phyloP scores from a whole-genome alignment of 30 jellyfish, hydroid and myxozoan species.

The Hydractinia echinata region DNA sequence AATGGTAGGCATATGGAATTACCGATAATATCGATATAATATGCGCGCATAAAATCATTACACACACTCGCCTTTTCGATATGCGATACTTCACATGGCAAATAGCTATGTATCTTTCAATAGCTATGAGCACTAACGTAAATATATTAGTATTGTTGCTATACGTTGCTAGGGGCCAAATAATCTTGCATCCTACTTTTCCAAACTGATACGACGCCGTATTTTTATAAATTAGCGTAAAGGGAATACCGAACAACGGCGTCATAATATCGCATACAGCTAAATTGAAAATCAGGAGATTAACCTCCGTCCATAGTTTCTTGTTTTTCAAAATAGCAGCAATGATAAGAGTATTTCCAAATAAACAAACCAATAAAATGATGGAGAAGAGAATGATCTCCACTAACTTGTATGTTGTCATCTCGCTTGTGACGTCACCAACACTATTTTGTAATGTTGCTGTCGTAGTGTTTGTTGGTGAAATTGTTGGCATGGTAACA shows the following conservation, averaged over 20 bases:
- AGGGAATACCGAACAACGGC: slow-evolving; percentile 21
- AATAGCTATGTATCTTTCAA: slow-evolving; percentile 32
- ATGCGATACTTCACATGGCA: slow-evolving; percentile 12
- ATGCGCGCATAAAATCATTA: slow-evolving; percentile 3
- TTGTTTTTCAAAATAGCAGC: slow-evolving; percentile 28
- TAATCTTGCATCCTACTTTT: slow-evolving; percentile 5
- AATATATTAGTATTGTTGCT: slow-evolving; percentile 24
- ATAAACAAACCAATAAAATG: not conserved
- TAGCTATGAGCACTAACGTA: slow-evolving; percentile 30
- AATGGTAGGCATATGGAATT: slow-evolving; percentile 33
- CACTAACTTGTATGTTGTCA: not conserved
- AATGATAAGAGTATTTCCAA: slow-evolving; percentile 29
- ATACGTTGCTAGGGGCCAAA: slow-evolving; percentile 43
- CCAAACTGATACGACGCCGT: slow-evolving; percentile 22
- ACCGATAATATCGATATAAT: slow-evolving; percentile 17
- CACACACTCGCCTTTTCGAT: not conserved
- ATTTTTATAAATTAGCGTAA: not conserved
- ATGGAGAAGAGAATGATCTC: slow-evolving; percentile 4
- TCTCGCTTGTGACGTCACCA: too few species aligned
- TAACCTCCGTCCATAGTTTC: slow-evolving; percentile 27
- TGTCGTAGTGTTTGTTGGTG: too few species aligned
- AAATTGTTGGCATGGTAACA: too few species aligned
- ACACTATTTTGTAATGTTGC: too few species aligned
- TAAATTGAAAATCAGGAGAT: slow-evolving; percentile 28
- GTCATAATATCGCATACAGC: slow-evolving; percentile 24